Conservation (phyloP, 2,888 invertebrate species). For the Tiphia femorata region DNA sequence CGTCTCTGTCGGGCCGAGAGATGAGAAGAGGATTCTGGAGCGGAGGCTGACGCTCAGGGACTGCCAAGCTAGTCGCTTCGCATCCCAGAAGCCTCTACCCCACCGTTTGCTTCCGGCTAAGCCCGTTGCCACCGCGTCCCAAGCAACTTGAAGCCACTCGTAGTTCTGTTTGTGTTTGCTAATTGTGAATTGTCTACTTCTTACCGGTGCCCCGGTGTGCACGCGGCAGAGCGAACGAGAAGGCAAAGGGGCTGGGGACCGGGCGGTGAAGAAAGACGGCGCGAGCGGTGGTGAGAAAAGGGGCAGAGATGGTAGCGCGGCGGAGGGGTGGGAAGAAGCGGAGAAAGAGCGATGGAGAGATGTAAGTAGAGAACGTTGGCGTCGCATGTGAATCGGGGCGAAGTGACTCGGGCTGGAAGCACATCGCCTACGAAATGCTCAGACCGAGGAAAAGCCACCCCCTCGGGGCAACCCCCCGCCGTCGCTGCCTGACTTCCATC, state of each 20-base stretch:
- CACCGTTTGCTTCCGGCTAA: slow-evolving; percentile 57
- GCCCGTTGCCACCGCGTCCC: slow-evolving; percentile 50
- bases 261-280: slow-evolving; percentile 7
- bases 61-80: slow-evolving; percentile 55
- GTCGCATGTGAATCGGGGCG: slow-evolving; percentile 44
- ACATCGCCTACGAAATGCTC: slow-evolving; percentile 58
- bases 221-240: slow-evolving; percentile 13
- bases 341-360: slow-evolving; percentile 5
- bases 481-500: slow-evolving; percentile 38
- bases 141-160: slow-evolving; percentile 61
- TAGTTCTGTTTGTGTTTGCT: slow-evolving; percentile 68
- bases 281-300: slow-evolving; percentile 7
- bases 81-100: slow-evolving; percentile 52
- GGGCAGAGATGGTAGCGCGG: background rate
- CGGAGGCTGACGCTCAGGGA: slow-evolving; percentile 47
- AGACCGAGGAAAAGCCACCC: slow-evolving; percentile 56
- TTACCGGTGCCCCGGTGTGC: slow-evolving; percentile 48
- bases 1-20: slow-evolving; percentile 38
- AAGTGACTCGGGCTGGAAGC: slow-evolving; percentile 33
- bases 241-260: slow-evolving; percentile 3
- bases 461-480: slow-evolving; percentile 37
- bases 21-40: slow-evolving; percentile 46
- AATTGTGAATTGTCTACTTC: slow-evolving; percentile 69
- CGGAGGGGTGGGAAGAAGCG: background rate
- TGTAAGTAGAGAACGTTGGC: slow-evolving; percentile 18